phyloP scores from a whole-genome alignment of 1,140 invertebrate genomes.

The Drosophila tani region DNA sequence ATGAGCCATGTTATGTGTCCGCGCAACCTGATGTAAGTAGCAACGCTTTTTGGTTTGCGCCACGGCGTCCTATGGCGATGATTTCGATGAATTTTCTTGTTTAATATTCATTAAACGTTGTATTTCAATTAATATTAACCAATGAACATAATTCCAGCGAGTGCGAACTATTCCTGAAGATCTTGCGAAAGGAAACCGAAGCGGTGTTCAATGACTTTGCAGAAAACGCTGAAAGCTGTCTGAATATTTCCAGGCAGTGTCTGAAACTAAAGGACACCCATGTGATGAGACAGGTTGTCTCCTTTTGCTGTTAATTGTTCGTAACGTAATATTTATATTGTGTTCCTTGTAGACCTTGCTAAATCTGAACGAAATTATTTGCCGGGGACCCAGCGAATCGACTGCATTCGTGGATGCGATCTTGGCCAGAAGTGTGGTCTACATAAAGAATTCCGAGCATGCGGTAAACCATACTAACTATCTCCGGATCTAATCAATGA shows the following conservation, averaged over 20 bases:
- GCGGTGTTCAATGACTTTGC: constrained; percentile 2
- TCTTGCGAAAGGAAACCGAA: constrained; percentile 28
- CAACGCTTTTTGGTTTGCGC: neutral
- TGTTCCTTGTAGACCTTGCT: constrained; percentile 6
- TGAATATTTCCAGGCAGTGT: constrained; percentile 2
- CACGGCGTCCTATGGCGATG: neutral
- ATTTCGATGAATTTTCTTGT: neutral
- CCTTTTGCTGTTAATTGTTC: neutral
- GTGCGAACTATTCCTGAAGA: constrained; percentile 44
- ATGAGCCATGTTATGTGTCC: constrained; percentile 26
- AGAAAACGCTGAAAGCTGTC: neutral
- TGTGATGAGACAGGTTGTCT: neutral
- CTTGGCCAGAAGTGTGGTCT: constrained; percentile 39
- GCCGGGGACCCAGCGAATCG: constrained; percentile 27
- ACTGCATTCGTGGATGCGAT: constrained; percentile 28
- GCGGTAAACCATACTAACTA: constrained; percentile 14
- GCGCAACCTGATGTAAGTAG: constrained; percentile 55
- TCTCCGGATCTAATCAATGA: neutral
- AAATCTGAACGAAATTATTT: constrained; percentile 44
- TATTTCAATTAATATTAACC: neutral
- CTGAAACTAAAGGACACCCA: constrained; percentile 10
- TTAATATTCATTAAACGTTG: neutral
- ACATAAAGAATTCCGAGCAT: constrained; percentile 19
- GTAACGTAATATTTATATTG: neutral
- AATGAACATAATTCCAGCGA: constrained; percentile 30